phyloP scores from a whole-genome alignment of 2,113 vertebrate species.

The Tricholaema leucomelas region DNA sequence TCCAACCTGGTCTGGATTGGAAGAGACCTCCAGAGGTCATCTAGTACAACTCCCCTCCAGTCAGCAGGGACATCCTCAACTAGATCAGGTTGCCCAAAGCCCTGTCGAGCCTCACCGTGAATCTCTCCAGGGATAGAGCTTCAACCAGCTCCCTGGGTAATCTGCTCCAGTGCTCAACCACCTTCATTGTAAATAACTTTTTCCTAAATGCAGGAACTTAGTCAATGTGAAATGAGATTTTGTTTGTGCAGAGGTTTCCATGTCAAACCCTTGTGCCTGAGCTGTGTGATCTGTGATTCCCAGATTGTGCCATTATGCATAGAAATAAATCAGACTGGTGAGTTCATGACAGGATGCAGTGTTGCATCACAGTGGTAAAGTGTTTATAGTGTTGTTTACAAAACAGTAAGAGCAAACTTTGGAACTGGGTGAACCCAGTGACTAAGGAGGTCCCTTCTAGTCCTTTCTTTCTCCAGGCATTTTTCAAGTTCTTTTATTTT shows the following conservation, averaged over 20 bases:
- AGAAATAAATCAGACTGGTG: conserved; percentile 7
- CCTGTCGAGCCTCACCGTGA: no score
- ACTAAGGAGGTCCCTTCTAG: not conserved
- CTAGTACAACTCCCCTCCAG: no score
- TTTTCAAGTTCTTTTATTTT: not conserved
- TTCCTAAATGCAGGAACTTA: not conserved
- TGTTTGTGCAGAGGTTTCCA: not conserved
- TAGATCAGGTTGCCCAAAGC: no score
- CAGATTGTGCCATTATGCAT: not conserved
- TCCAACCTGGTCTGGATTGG: no score
- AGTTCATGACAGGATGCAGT: not conserved
- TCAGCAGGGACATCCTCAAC: no score
- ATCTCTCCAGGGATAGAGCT: no score
- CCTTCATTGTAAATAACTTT: no score
- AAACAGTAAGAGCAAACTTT: not conserved
- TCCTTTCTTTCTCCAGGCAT: not conserved
- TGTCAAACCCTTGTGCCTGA: not conserved
- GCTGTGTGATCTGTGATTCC: not conserved
- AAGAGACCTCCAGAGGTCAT: no score
- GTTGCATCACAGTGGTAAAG: not conserved
- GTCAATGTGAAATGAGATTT: not conserved
- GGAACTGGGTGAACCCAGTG: not conserved
- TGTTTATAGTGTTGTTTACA: conserved; percentile 45
- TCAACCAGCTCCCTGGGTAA: no score
- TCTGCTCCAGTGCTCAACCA: no score